A percentile compares a stretch with the other conserved stretches of the same genome.
phyloP scores from a whole-genome alignment of 2,113 vertebrate genomes.

The cattle (Bos taurus) region ARS-UCD2.0 NC_037340.1:8894501-8895000 shows the following conservation, averaged over 20 bases:
- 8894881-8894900: conserved; percentile 44
- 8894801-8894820: background rate
- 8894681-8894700: background rate
- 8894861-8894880: conserved; percentile 39
- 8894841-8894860: conserved; percentile 39
- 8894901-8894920: background rate
- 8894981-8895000: background rate
- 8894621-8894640: background rate
- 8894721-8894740: background rate
- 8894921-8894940: conserved; percentile 21
- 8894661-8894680: conserved; percentile 24
- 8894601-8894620: background rate
- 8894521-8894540: background rate
- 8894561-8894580: background rate
- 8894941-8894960: background rate
- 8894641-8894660: conserved; percentile 11
- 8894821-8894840: conserved; percentile 49
- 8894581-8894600: background rate
- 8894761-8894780: conserved; percentile 37
- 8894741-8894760: conserved; percentile 33
- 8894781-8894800: conserved; percentile 25
- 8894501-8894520: background rate
- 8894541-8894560: background rate
- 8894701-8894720: background rate
- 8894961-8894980: background rate